These are phyloP conservation scores for Neocloeon triangulifer DNA, from an alignment of 1,140 invertebrate genomes.

Conservation along the genomic window DNA sequence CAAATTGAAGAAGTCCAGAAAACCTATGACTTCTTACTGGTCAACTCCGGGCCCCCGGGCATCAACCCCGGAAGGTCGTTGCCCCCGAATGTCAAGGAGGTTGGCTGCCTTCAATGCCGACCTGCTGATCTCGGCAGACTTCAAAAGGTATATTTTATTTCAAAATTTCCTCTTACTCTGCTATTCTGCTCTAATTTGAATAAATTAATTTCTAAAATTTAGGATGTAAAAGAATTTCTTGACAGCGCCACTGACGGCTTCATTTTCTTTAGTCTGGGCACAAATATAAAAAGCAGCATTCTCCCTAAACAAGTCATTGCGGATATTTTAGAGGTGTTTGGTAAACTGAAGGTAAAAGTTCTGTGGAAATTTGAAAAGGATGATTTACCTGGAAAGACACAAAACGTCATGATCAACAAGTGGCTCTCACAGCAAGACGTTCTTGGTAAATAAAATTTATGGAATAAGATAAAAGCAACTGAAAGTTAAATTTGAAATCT, in stretches of 20 bases:
- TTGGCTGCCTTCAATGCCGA: conserved; percentile 62
- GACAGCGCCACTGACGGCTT: conserved; percentile 4
- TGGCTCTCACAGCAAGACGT: conserved; percentile 28
- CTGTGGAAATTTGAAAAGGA: conserved; percentile 35
- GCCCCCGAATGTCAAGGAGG: conserved; percentile 59
- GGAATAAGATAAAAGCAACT: not conserved
- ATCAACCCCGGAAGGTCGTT: too few species aligned
- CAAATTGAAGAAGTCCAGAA: too few species aligned
- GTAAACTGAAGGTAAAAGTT: conserved; percentile 18
- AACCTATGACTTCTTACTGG: too few species aligned
- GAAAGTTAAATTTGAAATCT: too few species aligned
- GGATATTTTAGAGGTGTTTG: not conserved
- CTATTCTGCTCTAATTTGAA: too few species aligned
- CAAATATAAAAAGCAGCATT: conserved; percentile 9
- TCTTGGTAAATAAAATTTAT: conserved; percentile 14
- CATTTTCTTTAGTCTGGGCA: conserved; percentile 7
- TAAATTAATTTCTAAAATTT: too few species aligned
- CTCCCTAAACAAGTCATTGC: not conserved
- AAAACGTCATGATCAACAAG: conserved; percentile 15
- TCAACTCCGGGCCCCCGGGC: too few species aligned
- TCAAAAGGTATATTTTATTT: too few species aligned
- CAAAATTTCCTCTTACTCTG: too few species aligned
- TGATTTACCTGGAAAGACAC: conserved; percentile 11
- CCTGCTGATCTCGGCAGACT: conserved; percentile 35
- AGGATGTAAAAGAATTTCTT: conserved; percentile 4